Conservation (phyloP, 2,888 invertebrate genomes). For the Drosophila conformis region DNA sequence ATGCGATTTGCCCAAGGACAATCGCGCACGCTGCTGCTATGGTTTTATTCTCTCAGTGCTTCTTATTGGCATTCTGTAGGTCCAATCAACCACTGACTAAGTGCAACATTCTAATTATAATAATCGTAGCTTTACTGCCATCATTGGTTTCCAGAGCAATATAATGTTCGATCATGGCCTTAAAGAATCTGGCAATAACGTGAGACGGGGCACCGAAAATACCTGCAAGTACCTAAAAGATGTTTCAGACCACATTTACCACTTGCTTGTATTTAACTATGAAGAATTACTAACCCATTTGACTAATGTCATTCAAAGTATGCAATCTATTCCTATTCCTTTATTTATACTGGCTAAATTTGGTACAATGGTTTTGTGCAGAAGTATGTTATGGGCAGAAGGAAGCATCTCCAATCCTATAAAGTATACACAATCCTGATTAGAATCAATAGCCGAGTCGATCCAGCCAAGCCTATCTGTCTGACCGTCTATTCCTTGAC, state of each 20-base stretch:
- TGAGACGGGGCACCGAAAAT: conserved; percentile 88
- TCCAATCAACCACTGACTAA: accelerated
- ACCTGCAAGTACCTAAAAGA: conserved; percentile 89
- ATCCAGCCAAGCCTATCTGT: not conserved
- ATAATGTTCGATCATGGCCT: conserved; percentile 92
- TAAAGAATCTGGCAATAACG: conserved; percentile 87
- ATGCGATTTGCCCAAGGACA: conserved; percentile 94
- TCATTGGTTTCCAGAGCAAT: conserved; percentile 96
- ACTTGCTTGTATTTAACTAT: conserved; percentile 91
- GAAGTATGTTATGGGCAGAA: not conserved
- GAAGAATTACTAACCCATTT: conserved; percentile 89
- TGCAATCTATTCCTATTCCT: conserved; percentile 66
- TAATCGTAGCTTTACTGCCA: conserved; percentile 92
- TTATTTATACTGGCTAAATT: not conserved
- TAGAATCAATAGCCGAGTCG: not conserved
- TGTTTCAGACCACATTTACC: conserved; percentile 90
- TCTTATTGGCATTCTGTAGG: conserved; percentile 87
- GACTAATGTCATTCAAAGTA: conserved; percentile 87
- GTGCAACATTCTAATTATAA: not conserved
- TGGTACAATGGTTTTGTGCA: not conserved
- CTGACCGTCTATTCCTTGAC: not conserved
- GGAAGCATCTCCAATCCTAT: not conserved
- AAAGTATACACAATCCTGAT: not conserved
- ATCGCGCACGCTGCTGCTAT: conserved; percentile 90
- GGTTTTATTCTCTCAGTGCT: conserved; percentile 91